Evolutionary conservation across 2,888 invertebrate species (phyloP), one percentile per base, ranked within the genome.

Genomic region (Leucoma salicis): DNA sequence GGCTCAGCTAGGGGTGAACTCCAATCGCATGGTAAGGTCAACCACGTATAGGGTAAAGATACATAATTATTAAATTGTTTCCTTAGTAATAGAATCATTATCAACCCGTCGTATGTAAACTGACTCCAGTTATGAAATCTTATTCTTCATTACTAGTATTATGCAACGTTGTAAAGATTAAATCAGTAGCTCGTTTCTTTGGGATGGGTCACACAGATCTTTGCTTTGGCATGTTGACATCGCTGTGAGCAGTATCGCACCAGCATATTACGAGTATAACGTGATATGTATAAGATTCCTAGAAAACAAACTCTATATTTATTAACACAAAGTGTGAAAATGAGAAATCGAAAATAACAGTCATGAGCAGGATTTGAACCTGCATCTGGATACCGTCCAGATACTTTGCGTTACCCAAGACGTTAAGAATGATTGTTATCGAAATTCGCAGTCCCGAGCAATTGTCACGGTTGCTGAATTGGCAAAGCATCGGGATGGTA

Each of bases 121-220:
- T 8, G 21, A 21, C 6, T 21, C 21, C 21, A 49, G 32, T 11
- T 24, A 10, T 12, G 29, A 38, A 43, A 42, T 31, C 36, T 34
- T 33, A 41, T 53, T 53, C 42, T 59, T 57, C 61, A 46, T 35
- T 40, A 46, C 47, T 35, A 47, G 49, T 54, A 42, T 45, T 50
- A 50, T 40, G 46, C 46, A 47, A 42, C 40, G 37, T 40, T 28
- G 39, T 43, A 49, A 44, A 42, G 28, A 38, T 44, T 51, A 47
- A 49, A 21, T 53, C 51, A 56, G 34, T 46, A 50, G 31, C 53
- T 59, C 58, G 57, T 57, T 44, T 14, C 5, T 33, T 24, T 45
- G 41, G 25, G 37, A 38, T 42, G 35, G 35, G 43, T 21, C 29
- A 12, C 11, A 27, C 27, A 47, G 38, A 51, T 45, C 41, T 35